These are phyloP conservation scores for Trichogramma evanescens DNA, from an alignment of 2,888 invertebrate species.

Conservation along the genomic window DNA sequence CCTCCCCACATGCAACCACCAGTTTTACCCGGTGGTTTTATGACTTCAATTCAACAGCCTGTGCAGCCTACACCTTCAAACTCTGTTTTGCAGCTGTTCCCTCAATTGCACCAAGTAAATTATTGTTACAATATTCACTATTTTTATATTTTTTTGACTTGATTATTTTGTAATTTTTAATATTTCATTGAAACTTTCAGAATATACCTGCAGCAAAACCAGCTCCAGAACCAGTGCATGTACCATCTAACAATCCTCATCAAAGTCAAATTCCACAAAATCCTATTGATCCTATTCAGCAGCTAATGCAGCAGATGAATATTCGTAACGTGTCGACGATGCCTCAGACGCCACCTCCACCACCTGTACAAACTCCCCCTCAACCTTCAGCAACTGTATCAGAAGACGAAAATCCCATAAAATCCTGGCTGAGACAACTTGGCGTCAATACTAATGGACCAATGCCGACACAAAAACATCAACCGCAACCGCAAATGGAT, in stretches of 20 bases:
- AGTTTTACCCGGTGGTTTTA: slow-evolving; percentile 10
- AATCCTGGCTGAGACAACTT: slow-evolving; percentile 50
- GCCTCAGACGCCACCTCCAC: slow-evolving; percentile 29
- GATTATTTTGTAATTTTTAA: slow-evolving; percentile 1
- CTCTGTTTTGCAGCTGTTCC: slow-evolving; percentile 53
- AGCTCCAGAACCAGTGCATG: slow-evolving; percentile 33
- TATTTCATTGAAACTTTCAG: neutral
- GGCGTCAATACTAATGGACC: slow-evolving; percentile 38
- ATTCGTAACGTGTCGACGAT: slow-evolving; percentile 45
- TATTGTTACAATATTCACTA: slow-evolving; percentile 3
- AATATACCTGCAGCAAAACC: slow-evolving; percentile 28
- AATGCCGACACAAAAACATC: slow-evolving; percentile 25
- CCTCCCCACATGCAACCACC: neutral
- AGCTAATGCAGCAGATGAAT: slow-evolving; percentile 52
- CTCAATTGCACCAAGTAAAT: slow-evolving; percentile 52
- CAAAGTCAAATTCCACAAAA: slow-evolving; percentile 28
- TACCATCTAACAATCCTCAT: slow-evolving; percentile 33
- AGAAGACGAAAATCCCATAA: slow-evolving; percentile 49
- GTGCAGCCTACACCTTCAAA: slow-evolving; percentile 45
- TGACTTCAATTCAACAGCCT: slow-evolving; percentile 32
- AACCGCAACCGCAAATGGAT: slow-evolving; percentile 32
- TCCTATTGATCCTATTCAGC: slow-evolving; percentile 50
- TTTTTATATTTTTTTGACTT: neutral
- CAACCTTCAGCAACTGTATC: slow-evolving; percentile 22
- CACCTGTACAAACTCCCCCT: slow-evolving; percentile 28